Evolutionary conservation across 2,113 vertebrate genomes (phyloP), one percentile per base, ranked within the genome.

Genomic region (Charadrius vociferus): DNA sequence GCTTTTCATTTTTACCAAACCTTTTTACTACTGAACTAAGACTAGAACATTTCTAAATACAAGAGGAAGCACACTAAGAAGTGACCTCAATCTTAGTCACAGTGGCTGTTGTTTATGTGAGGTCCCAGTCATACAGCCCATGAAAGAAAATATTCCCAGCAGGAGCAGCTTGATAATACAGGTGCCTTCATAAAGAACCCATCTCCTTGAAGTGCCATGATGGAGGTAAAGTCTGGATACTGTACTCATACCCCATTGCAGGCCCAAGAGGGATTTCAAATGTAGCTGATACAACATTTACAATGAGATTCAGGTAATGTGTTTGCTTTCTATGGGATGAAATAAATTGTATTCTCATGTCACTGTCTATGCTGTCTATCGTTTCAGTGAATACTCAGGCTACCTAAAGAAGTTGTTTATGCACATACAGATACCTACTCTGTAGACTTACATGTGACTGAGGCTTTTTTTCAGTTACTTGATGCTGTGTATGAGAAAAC

Each of bases 21-120:
- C 4, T 59, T 74, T 86, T 63, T 5, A 22, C 1, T 36, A 41
- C 21, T 47, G 34, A 12, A 22, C 18, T 49, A 61, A 77, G 7
- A 21, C 27, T 52, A 34, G 23, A 81, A 47, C 10, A 45, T 36
- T 14, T 58, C 3, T 32, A 83, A 52, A 39, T 36, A 43, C 4
- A 32, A 66, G 8, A 65, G 13, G 27, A 10, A 55, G 2, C 2
- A 52, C 8, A 17, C 1, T 22, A 41, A 53, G 37, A 45, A 68
- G 18, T 26, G 4, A 49, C 9, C 2, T 58, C n/a, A 29, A 0
- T 29, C 27, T 34, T 45, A 20, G 21, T 13, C 3, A 2, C 18
- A 4, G 16, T 47, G 20, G 7, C 5, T 75, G 24, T 18, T 49
- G 14, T 2, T 56, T 61, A 65, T 43, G 15, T 34, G 37, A 55